A percentile compares a stretch with the other conserved stretches of the same genome.
Conservation (phyloP, 2,113 vertebrate species). For the Melanotaenia duboulayi region DNA sequence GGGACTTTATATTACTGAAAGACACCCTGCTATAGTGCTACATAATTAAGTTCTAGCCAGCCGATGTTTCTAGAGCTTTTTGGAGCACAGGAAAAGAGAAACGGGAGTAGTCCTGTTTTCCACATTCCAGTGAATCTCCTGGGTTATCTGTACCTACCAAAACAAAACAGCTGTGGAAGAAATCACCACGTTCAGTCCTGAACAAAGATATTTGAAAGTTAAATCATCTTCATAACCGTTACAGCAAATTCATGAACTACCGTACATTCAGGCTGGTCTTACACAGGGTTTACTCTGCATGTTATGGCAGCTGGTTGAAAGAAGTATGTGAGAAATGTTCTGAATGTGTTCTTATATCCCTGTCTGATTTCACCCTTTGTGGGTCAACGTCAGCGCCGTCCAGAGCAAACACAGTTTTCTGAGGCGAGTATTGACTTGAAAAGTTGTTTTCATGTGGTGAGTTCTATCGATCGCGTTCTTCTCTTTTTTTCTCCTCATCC, state of each 20-base stretch:
- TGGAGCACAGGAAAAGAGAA: conserved; percentile 11
- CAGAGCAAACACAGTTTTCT: conserved; percentile 8
- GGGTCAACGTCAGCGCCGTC: not conserved
- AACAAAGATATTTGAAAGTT: not conserved
- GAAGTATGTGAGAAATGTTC: not conserved
- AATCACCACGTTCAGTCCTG: not conserved
- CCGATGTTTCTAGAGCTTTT: not conserved
- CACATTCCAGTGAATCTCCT: conserved; percentile 57
- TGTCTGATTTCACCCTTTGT: too few species aligned
- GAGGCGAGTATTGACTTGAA: conserved; percentile 8
- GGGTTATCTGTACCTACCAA: conserved; percentile 35
- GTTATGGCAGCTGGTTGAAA: not conserved
- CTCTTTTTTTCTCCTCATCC: not conserved
- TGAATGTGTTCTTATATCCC: too few species aligned
- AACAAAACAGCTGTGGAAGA: conserved; percentile 36
- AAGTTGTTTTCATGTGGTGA: conserved; percentile 37
- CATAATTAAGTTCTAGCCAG: conserved; percentile 4
- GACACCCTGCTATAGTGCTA: not conserved
- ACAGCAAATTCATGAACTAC: not conserved
- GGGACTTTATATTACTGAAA: not conserved
- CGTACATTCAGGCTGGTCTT: too few species aligned
- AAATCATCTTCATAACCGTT: too few species aligned
- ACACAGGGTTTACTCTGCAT: not conserved
- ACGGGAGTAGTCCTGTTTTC: conserved; percentile 34
- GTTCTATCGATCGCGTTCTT: conserved; percentile 20